Evolutionary conservation across 2,888 invertebrate species (phyloP), one percentile per base, ranked within the genome.

Genomic region (Dione vanillae): DNA sequence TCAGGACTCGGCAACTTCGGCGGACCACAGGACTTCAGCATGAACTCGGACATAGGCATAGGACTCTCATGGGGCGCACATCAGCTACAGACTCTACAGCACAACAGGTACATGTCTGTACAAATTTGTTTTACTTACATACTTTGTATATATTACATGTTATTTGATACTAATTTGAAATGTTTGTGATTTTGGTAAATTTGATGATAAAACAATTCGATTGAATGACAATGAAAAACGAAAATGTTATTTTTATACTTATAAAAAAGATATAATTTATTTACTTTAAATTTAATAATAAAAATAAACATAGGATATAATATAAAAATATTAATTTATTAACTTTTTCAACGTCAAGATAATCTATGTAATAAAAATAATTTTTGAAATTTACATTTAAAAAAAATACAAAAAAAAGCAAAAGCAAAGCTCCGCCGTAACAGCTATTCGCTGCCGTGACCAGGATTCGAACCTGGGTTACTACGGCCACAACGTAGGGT

Each of bases 21-120:
- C 85, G 96, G 95, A 85, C 95, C 96, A 78, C 96, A 96, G 89
- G 96, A 96, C 92, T 96, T 96, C 92, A 96, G 96, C 89, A 96
- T 96, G 93, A 95, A 94, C 82, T 95, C 95, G 77, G 96, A 96
- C 82, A 96, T 96, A 94, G 95, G 96, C 79, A 93, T 96, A 76
- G 94, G 95, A 78, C 91, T 95, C 65, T 94, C 95, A 78, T 95
- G 96, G 94, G 95, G 95, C 89, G 94, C 95, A 70, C 96, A 96
- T 86, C 96, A 95, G 80, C 94, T 96, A 83, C 95, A 96, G 83
- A 94, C 95, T 65, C 90, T 95, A 78, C 94, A 96, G 85, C 96
- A 96, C 92, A 94, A 95, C 91, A 95, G 96, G 95, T 95, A 93
- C 92, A 92, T 92, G 92, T 92, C 93, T 90, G 91, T 92, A 85